Percentiles rank a stretch among this genome's conserved stretches.
Conservation (phyloP, 2,113 vertebrate genomes). For the Lamprotornis superbus region DNA sequence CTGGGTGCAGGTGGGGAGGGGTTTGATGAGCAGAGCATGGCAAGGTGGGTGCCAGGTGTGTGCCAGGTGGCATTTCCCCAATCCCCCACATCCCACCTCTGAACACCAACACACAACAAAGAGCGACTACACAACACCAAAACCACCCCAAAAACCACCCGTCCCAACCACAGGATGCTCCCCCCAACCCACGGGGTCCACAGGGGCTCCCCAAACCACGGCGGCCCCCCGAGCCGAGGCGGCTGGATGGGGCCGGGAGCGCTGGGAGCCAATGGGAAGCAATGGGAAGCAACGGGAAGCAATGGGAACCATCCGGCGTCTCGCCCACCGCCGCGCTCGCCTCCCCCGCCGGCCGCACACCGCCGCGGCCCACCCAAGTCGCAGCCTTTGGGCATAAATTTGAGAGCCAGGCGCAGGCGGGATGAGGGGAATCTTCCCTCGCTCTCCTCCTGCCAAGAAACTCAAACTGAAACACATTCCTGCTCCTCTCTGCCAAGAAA, state of each 20-base stretch:
- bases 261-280: not conserved
- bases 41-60: not conserved
- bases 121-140: not conserved
- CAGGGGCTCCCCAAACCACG: not conserved
- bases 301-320: slow-evolving; percentile 9
- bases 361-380: slow-evolving; percentile 67
- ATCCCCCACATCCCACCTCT: not conserved
- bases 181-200: rapidly evolving
- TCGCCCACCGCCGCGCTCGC: slow-evolving; percentile 16
- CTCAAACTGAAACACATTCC: slow-evolving; percentile 73
- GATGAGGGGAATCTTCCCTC: slow-evolving; percentile 59
- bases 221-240: not conserved
- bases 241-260: not conserved
- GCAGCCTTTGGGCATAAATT: slow-evolving; percentile 71
- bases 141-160: not conserved
- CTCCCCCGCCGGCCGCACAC: slow-evolving; percentile 53
- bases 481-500: slow-evolving; percentile 63
- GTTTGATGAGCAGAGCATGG: not conserved
- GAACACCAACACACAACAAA: not conserved
- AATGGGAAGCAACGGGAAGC: not conserved
- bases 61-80: not conserved
- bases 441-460: slow-evolving; percentile 64
- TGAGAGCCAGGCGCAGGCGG: slow-evolving; percentile 59
- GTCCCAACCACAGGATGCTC: not conserved
- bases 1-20: not conserved